Percentiles rank a stretch among this genome's conserved stretches.
These are phyloP conservation scores for Amyelois transitella DNA, from an alignment of 1,140 invertebrate species.

Conservation along the genomic window DNA sequence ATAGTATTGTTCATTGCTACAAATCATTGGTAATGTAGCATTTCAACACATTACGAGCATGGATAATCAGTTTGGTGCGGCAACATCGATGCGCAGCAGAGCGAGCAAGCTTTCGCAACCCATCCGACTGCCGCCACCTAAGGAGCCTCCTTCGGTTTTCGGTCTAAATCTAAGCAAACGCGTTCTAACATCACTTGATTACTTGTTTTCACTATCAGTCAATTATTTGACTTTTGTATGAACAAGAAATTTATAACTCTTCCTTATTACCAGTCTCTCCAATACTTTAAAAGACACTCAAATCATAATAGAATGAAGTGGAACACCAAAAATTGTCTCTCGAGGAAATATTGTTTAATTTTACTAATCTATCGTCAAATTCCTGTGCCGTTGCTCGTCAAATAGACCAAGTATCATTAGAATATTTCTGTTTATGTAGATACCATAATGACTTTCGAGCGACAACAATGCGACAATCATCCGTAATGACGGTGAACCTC, in stretches of 20 bases:
- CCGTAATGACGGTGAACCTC: slow-evolving; percentile 31
- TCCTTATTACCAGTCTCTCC: too few species aligned
- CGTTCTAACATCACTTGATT: too few species aligned
- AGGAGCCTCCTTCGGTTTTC: background rate
- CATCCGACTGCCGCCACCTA: slow-evolving; percentile 13
- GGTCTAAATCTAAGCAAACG: background rate
- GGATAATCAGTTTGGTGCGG: slow-evolving; percentile 50
- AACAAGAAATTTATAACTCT: too few species aligned
- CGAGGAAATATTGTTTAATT: too few species aligned
- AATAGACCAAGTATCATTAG: background rate
- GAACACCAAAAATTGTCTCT: too few species aligned
- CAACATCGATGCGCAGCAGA: slow-evolving; percentile 47
- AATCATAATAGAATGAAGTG: too few species aligned
- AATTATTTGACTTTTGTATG: too few species aligned
- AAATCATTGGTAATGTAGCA: slow-evolving; percentile 4
- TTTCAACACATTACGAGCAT: slow-evolving; percentile 31
- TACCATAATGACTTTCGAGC: background rate
- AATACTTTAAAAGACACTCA: too few species aligned
- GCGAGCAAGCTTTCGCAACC: slow-evolving; percentile 51
- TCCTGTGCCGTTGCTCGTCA: background rate
- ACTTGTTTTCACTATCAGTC: too few species aligned
- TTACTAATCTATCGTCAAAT: background rate
- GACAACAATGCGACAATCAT: slow-evolving; percentile 15
- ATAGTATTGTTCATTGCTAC: background rate
- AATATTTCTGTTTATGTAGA: background rate